Evolutionary conservation across 2,888 invertebrate genomes (phyloP), one percentile per base, ranked within the genome.

Genomic region (Drosophila neonasuta): DNA sequence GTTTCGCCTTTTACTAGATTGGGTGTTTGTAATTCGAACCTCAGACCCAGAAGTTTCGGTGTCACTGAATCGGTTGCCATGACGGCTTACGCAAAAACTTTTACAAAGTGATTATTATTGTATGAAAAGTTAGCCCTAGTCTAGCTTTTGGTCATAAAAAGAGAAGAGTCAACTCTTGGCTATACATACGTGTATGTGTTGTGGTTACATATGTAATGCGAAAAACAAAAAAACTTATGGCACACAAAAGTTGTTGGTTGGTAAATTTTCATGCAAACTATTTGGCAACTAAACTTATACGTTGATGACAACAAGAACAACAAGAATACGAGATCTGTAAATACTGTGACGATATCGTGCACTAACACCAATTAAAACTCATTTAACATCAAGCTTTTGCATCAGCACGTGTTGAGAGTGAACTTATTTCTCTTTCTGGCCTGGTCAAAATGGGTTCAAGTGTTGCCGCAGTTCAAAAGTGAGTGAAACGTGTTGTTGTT

Each of bases 51-150:
- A 79, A 78, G 72, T 77, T 79, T 78, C 36, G 61, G 78, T 79
- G 84, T 86, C 86, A 76, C 83, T 69, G 79, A 67, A 84, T 84
- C 68, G 81, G 77, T 84, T 71, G 81, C 86, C 79, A 79, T 79
- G 81, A 78, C 73, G 81, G 86, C 77, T 86, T 82, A 80, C 58
- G 62, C 62, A 71, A 70, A 36, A 81, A 81, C 81, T 86, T 82
- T 84, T 36, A 79, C 84, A 84, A 82, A 82, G 81, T 82, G 81
- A 82, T 82, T 82, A 82, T 82, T 82, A 86, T 82, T 82, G 81
- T 86, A 86, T 74, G 81, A 67, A 86, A 82, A 82, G 71, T 82
- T 82, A 2, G 71, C 66, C 71, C 68, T 6, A 36, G n/a, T 29
- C 11, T 9, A 3, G 10, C 30, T 24, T 60, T 17, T 65, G 80